Evolutionary conservation across 2,797 vertebrate genomes (phyloP).

Genomic region (Phylloscopus collybita): DNA sequence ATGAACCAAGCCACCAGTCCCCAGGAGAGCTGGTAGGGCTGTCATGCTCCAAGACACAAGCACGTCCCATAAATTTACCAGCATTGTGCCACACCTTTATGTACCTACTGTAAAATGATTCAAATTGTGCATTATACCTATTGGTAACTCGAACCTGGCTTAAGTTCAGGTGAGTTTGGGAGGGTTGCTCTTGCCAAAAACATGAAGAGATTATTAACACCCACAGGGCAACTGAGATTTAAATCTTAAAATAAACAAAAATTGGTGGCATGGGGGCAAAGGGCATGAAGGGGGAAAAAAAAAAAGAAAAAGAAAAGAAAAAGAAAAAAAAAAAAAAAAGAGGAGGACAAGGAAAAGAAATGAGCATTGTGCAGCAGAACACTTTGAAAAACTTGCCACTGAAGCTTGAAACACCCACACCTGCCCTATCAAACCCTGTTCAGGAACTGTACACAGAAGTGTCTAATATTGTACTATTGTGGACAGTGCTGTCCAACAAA

Average conservation of each 20-base stretch:
- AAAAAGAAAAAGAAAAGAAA: too few species aligned
- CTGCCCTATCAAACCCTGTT: neutral
- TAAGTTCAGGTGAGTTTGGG: neutral
- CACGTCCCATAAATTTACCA: neutral
- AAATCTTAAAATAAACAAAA: neutral
- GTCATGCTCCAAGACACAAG: neutral
- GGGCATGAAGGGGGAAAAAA: neutral
- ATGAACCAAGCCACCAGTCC: neutral
- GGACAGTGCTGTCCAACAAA: neutral
- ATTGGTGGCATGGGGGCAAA: neutral
- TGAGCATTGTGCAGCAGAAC: neutral
- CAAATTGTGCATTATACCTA: neutral
- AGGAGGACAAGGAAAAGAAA: neutral
- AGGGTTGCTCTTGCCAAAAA: neutral
- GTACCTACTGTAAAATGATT: neutral
- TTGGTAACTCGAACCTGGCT: neutral
- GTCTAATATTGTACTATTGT: rapidly evolving
- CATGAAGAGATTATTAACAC: neutral
- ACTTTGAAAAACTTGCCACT: neutral
- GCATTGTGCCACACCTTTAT: neutral
- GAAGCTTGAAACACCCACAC: neutral
- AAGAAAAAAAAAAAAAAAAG: neutral
- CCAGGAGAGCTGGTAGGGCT: neutral
- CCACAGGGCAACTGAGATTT: neutral
- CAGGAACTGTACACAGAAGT: neutral